Conservation (phyloP, 2,113 vertebrate genomes). For the Uria lomvia region DNA sequence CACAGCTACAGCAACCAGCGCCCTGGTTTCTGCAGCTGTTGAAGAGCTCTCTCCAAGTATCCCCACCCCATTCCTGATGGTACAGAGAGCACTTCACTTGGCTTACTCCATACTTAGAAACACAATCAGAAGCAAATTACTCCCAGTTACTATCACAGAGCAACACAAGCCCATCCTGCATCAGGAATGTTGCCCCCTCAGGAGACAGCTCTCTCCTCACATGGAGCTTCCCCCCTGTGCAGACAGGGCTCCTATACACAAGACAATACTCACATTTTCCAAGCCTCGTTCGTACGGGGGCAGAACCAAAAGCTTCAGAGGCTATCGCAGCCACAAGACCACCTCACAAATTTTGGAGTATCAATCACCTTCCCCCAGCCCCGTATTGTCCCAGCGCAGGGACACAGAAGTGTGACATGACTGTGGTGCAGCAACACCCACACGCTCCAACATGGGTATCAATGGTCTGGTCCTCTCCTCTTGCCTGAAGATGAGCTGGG, state of each 20-base stretch:
- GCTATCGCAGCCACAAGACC: background rate
- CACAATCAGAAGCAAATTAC: background rate
- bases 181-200: constrained; percentile 3
- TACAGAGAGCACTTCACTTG: background rate
- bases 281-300: background rate
- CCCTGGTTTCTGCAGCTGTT: background rate
- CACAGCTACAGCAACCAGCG: background rate
- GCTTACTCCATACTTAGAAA: background rate
- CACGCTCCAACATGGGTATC: fast-evolving
- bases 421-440: background rate
- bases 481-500: background rate
- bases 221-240: background rate
- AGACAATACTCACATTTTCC: background rate
- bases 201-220: background rate
- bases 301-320: background rate
- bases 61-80: constrained; percentile 36
- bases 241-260: background rate
- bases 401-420: fast-evolving
- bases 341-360: background rate
- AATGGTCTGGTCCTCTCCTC: background rate
- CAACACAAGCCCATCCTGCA: constrained; percentile 11
- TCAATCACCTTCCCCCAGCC: background rate
- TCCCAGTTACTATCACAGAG: background rate
- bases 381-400: fast-evolving
- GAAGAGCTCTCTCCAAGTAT: background rate